Base-by-base conservation (phyloP, 1,140 invertebrate species). In the Eufriesea mexicana region DNA sequence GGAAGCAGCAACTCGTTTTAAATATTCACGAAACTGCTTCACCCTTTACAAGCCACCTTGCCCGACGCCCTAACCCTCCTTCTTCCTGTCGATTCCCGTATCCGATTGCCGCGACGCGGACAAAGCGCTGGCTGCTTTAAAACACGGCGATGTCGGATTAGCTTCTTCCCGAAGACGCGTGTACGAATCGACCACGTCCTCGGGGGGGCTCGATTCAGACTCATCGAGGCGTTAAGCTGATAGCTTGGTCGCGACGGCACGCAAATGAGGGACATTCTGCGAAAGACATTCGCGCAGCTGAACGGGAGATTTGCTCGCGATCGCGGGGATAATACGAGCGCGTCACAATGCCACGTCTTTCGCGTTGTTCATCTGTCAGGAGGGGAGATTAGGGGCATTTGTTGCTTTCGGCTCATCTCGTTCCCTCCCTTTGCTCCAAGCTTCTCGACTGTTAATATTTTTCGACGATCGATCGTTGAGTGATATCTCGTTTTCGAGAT, bases 281-380 rank as follows among this genome's bases (percentile, higher is more conserved):
- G 54, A 85, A 84, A 87, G 79, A 86, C 79, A 72, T 35, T 79
- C 73, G 70, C 42, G 67, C 70, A 62, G 78, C 70, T 85, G 86
- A 87, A 90, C 79, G 77, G 84, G 66, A 75, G 86, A 89, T 87
- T 86, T 84, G 76, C 79, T 71, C 76, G 88, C 20, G 35, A 66
- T 88, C 85, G 86, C 79, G 82, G 55, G 82, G 86, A 90, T 90
- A 90, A 89, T 89, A 84, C 79, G 61, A 75, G 77, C 80, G 66
- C 35, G 73, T 66, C 77, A 85, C 81, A 77, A 84, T 88, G 78
- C 9, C 85, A 84, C 57, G 80, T 59, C 57, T n/a, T 59, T 59
- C n/a, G 57, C 23, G 57, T 59, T 59, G 25, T 25, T 59, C 57
- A 14, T 59, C 57, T n/a, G 57, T 25, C n/a, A 25, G 4, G 12